These are phyloP conservation scores for Phthorimaea operculella DNA, from an alignment of 1,140 invertebrate genomes.

Conservation along the genomic window DNA sequence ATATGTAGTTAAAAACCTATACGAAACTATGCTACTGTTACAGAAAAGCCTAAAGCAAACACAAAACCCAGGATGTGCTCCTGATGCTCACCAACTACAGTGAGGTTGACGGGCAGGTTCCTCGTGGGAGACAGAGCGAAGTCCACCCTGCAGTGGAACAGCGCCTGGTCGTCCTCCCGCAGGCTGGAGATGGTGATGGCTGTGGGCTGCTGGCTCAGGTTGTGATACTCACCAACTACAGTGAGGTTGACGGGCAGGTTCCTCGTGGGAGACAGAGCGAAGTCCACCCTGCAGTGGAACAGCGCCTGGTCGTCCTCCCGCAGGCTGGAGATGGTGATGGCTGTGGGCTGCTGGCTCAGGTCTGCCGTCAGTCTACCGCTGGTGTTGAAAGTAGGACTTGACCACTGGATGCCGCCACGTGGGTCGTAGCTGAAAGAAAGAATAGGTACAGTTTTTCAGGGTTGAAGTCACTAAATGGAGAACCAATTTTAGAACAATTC, in stretches of 20 bases:
- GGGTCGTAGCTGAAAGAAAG: not conserved
- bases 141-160: not conserved
- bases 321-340: not conserved
- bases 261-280: not conserved
- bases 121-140: not conserved
- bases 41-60: too few relatives aligned
- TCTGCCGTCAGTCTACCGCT: not conserved
- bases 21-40: too few relatives aligned
- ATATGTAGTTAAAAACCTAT: too few relatives aligned
- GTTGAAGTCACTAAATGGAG: too few relatives aligned
- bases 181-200: not conserved
- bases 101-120: not conserved
- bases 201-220: not conserved
- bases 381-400: not conserved
- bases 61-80: too few relatives aligned
- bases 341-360: not conserved
- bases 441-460: too few relatives aligned
- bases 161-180: not conserved
- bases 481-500: too few relatives aligned
- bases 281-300: not conserved
- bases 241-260: not conserved
- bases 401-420: not conserved
- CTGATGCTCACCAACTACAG: not conserved
- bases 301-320: not conserved
- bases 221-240: not conserved